phyloP scores from a whole-genome alignment of 2,797 vertebrate genomes.

The Cyprinella venusta region DNA sequence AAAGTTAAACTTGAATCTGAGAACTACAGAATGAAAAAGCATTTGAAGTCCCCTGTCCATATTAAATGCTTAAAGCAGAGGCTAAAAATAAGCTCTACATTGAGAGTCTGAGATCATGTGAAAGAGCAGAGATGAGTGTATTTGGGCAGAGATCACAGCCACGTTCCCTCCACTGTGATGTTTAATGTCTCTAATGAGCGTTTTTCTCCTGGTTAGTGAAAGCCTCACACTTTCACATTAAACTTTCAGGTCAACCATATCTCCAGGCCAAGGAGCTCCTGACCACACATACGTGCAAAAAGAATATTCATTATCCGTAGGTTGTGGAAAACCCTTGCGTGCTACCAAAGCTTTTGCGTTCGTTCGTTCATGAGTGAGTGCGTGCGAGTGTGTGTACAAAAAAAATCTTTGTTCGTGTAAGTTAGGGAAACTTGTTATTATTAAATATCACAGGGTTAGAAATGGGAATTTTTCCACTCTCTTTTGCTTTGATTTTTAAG shows the following conservation, averaged over 20 bases:
- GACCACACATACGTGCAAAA: constrained; percentile 8
- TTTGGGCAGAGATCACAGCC: constrained; percentile 17
- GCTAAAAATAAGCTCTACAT: not conserved
- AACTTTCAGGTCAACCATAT: constrained; percentile 25
- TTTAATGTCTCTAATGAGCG: constrained; percentile 46
- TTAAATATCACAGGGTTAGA: constrained; percentile 11
- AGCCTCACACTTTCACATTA: constrained; percentile 34
- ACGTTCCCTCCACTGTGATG: not conserved
- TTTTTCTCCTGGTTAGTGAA: constrained; percentile 44
- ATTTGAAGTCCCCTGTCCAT: not conserved
- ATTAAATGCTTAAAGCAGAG: not conserved
- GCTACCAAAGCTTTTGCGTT: not conserved
- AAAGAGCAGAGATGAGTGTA: constrained; percentile 26
- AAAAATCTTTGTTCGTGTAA: not conserved
- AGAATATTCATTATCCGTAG: constrained; percentile 38
- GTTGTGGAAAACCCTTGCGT: not conserved
- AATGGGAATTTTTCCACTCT: constrained; percentile 3
- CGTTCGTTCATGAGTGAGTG: no score
- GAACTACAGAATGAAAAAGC: constrained; percentile 2
- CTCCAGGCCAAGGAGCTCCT: constrained; percentile 17
- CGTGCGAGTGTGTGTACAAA: not conserved
- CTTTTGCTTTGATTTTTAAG: constrained; percentile 14
- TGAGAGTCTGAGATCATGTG: constrained; percentile 11
- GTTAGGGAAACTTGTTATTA: not conserved
- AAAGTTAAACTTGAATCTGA: not conserved